Evolutionary conservation across 2,113 vertebrate genomes (phyloP).

Genomic region (Cyprinodon variegatus): DNA sequence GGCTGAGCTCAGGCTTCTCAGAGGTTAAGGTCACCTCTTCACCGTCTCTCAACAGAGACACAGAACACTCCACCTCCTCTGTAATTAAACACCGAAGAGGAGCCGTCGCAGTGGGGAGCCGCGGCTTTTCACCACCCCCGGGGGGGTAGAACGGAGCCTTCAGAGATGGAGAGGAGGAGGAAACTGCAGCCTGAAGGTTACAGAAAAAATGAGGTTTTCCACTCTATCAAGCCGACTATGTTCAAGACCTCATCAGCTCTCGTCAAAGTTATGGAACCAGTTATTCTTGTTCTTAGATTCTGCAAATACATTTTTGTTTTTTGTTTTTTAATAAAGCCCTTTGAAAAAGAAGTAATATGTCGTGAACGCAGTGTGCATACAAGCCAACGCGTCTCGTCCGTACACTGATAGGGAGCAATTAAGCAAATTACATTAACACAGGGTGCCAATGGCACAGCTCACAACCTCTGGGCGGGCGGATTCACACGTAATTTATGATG

Average conservation of each 20-base stretch:
- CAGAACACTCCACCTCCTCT: constrained; percentile 68
- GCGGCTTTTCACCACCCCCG: constrained; percentile 39
- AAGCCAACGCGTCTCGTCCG: constrained; percentile 70
- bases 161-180: constrained; percentile 51
- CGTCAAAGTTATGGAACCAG: neutral
- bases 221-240: neutral
- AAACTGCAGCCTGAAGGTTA: constrained; percentile 53
- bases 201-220: neutral
- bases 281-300: neutral
- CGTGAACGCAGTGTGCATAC: constrained; percentile 60
- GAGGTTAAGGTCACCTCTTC: constrained; percentile 45
- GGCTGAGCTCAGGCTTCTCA: neutral
- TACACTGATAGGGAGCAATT: constrained; percentile 78
- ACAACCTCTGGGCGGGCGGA: constrained; percentile 73
- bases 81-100: constrained; percentile 79
- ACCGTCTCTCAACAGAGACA: constrained; percentile 57
- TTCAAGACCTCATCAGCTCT: neutral
- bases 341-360: constrained; percentile 58
- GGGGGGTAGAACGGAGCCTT: constrained; percentile 55
- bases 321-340: neutral
- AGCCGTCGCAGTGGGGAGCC: constrained; percentile 57
- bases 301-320: neutral
- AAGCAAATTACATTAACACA: constrained; percentile 81
- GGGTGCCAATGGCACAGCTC: constrained; percentile 75
- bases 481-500: constrained; percentile 66